Conservation (phyloP, 2,888 invertebrate genomes). For the Hypomecis punctinalis region DNA sequence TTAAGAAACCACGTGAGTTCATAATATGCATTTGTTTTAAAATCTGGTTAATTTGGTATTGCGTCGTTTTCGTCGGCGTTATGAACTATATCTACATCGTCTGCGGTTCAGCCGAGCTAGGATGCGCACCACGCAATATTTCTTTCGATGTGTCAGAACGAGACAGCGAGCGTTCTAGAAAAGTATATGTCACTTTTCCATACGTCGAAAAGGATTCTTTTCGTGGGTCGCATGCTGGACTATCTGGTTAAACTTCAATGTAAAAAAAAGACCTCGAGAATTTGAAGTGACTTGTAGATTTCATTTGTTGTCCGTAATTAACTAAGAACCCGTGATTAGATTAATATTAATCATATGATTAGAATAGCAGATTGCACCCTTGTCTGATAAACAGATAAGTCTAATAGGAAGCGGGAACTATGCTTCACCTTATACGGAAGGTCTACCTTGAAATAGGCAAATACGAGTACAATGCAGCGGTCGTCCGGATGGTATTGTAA, state of each 20-base stretch:
- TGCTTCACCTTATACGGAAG: conserved; percentile 3
- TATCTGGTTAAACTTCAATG: too few species aligned
- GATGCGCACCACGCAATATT: too few species aligned
- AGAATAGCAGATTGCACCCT: too few species aligned
- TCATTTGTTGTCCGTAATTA: conserved; percentile 4
- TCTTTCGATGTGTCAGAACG: too few species aligned
- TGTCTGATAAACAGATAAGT: conserved; percentile 3
- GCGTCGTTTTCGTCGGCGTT: neutral
- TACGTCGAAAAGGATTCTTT: too few species aligned
- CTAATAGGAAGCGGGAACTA: conserved; percentile 10
- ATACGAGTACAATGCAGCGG: neutral
- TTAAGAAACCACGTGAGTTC: too few species aligned
- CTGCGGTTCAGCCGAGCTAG: too few species aligned
- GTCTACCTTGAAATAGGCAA: conserved; percentile 5
- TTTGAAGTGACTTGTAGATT: conserved; percentile 1
- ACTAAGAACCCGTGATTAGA: neutral
- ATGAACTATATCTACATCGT: neutral
- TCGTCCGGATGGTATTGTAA: too few species aligned
- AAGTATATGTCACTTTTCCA: too few species aligned
- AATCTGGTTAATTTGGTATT: conserved; percentile 11
- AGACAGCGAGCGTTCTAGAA: too few species aligned
- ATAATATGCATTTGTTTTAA: neutral
- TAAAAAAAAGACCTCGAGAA: neutral
- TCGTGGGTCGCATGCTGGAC: too few species aligned
- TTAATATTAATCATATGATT: too few species aligned